Percentiles rank a stretch among this genome's conserved stretches.
Conservation (phyloP, 2,888 invertebrate species). For the Spicauda simplicius region DNA sequence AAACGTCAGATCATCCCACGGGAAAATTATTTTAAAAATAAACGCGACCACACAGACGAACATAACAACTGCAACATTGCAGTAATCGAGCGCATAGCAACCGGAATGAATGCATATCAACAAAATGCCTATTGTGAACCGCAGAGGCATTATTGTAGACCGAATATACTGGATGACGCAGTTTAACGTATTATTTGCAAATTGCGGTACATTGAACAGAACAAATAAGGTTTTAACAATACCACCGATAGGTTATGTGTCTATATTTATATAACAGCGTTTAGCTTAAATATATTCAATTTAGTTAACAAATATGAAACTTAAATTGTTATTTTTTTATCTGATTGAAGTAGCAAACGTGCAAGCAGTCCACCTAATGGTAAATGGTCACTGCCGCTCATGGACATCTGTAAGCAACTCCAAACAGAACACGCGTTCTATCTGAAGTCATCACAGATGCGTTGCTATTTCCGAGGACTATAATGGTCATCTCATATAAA, state of each 20-base stretch:
- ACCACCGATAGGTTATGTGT: background rate
- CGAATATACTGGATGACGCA: background rate
- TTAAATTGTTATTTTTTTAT: too few species aligned
- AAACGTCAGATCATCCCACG: background rate
- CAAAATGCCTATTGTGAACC: background rate
- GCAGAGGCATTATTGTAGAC: background rate
- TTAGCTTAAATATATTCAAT: background rate
- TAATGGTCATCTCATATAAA: too few species aligned
- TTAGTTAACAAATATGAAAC: too few species aligned
- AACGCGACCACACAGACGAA: background rate
- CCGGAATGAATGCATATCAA: background rate
- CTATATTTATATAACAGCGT: background rate
- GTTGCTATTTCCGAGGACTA: too few species aligned
- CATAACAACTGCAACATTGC: background rate
- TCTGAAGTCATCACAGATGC: too few species aligned
- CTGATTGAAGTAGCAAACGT: too few species aligned
- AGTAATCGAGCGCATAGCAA: slow-evolving; percentile 8
- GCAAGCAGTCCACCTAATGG: too few species aligned
- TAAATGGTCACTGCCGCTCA: too few species aligned
- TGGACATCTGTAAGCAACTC: too few species aligned
- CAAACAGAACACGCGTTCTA: too few species aligned
- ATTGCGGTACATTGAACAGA: background rate
- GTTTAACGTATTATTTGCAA: slow-evolving; percentile 1
- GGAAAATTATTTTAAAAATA: background rate
- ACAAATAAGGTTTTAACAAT: background rate